Evolutionary conservation across 2,888 invertebrate species (phyloP), one percentile per base, ranked within the genome.

Genomic region (Ophonus ardosiacus): DNA sequence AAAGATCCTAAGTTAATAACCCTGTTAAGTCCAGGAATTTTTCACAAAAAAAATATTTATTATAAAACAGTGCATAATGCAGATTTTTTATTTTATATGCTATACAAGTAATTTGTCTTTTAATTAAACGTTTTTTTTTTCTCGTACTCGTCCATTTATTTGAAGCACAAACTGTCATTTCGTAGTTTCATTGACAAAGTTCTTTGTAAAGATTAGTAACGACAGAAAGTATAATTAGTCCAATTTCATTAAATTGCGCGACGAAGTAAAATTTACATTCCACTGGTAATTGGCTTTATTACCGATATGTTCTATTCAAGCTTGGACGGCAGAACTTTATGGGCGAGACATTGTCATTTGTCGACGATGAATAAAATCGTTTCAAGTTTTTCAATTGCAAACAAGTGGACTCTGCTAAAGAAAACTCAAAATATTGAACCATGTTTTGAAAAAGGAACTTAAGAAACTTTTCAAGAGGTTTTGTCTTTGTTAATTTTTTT

Each of bases 221-320:
- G 84, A 84, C 78, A 84, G 51, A 63, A 63, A 71, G 78, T 61
- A 78, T 84, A 84, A 84, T 84, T 84, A 78, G 84, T 84, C 78
- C 65, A 84, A 84, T 76, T 84, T 84, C 84, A 78, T 84, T 84
- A 84, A 84, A 84, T 13, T 56, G 78, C 78, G 65, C 78, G 74
- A 84, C 51, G 78, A 24, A 76, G 78, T 74, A 78, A 83, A 84
- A 84, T 84, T 84, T 78, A 84, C 65, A 84, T 84, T 84, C 63
- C 78, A 78, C 43, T 78, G 78, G 65, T 84, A 84, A 84, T 84
- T 84, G 78, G 78, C 76, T 78, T 84, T 84, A 84, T 84, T 84
- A 84, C 78, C 78, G 65, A 84, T 78, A 78, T 84, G 84, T 84
- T 84, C 84, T 31, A 65, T 78, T 84, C 84, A 78, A 76, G 76